These are phyloP conservation scores for Alethe diademata DNA, from an alignment of 2,113 vertebrate species.

Conservation along the genomic window DNA sequence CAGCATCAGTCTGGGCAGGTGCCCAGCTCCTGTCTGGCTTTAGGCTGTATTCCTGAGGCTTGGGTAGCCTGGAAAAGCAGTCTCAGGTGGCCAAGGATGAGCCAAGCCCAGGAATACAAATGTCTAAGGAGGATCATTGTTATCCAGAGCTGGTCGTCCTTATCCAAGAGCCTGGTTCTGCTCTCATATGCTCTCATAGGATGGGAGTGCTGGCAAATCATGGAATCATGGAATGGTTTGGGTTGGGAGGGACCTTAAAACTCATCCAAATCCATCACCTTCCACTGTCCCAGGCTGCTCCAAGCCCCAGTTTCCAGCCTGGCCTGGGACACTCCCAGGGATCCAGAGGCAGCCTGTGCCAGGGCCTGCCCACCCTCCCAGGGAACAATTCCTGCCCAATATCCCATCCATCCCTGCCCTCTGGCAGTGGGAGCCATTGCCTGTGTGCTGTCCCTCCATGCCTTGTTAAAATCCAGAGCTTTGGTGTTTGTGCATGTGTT, in stretches of 20 bases:
- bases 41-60: not conserved
- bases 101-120: not conserved
- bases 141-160: not conserved
- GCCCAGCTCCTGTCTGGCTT: not conserved
- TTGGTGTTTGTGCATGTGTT: rapidly evolving
- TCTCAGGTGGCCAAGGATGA: not conserved
- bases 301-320: not conserved
- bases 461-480: not conserved
- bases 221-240: not conserved
- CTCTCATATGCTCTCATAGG: rapidly evolving
- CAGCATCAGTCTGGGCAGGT: not conserved
- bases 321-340: not conserved
- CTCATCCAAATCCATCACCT: not conserved
- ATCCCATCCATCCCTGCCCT: not conserved
- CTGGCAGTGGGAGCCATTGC: not conserved
- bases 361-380: rapidly evolving
- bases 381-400: not conserved
- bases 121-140: rapidly evolving
- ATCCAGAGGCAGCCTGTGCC: not conserved
- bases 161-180: not conserved
- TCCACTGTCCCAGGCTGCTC: rapidly evolving
- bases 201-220: not conserved
- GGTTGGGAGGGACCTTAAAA: not conserved
- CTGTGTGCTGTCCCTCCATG: not conserved
- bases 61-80: not conserved